Conservation (phyloP, 2,113 vertebrate species). For the Ploceus nigricollis region DNA sequence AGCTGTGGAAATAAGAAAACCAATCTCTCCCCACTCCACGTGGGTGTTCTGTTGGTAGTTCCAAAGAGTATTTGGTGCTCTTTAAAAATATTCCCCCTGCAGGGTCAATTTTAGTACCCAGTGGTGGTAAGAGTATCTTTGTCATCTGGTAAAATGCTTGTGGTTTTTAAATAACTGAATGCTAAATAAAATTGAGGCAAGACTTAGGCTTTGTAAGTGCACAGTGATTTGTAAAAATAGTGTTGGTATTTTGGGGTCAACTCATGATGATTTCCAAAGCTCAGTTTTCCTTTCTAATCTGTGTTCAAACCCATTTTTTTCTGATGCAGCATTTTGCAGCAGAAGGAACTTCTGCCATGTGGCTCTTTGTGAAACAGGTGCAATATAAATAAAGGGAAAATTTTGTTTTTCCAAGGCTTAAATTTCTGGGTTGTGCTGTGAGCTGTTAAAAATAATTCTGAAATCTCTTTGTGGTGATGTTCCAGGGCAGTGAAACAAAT, state of each 20-base stretch:
- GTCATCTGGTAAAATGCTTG: not conserved
- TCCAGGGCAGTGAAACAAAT: not conserved
- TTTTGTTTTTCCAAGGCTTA: not conserved
- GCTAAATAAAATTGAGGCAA: not conserved
- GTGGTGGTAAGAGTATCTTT: not conserved
- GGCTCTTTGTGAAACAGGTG: slow-evolving; percentile 10
- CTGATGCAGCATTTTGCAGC: slow-evolving; percentile 17
- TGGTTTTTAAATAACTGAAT: not conserved
- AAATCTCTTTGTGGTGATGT: not conserved
- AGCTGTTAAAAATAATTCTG: not conserved
- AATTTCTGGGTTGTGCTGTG: not conserved
- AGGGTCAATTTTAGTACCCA: not conserved
- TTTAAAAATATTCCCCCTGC: not conserved
- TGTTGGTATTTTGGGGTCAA: not conserved
- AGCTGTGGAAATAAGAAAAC: not conserved
- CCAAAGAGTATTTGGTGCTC: not conserved
- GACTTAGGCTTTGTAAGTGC: not conserved
- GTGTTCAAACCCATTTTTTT: not conserved
- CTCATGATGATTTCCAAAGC: not conserved
- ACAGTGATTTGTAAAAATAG: not conserved
- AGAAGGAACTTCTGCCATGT: not conserved
- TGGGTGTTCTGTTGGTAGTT: not conserved
- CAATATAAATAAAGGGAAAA: slow-evolving; percentile 23
- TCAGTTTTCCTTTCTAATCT: not conserved
- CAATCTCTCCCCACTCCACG: rapidly evolving